Conservation (phyloP, 2,888 invertebrate species). For the Eristalis intricaria region DNA sequence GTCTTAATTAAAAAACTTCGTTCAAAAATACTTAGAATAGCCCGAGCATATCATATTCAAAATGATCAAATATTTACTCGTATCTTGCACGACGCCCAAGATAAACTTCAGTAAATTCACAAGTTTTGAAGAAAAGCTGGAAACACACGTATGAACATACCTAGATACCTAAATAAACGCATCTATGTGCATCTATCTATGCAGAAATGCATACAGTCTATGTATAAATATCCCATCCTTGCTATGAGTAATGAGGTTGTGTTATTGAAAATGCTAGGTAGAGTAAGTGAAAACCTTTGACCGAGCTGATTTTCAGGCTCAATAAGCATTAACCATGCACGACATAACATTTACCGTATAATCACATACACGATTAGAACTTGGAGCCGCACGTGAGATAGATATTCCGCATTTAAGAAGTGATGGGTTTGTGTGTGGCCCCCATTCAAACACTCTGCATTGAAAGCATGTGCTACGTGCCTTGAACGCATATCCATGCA, state of each 20-base stretch:
- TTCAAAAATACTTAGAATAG: background rate
- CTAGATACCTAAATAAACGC: background rate
- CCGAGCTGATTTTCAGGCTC: constrained; percentile 70
- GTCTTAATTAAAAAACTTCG: background rate
- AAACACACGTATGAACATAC: background rate
- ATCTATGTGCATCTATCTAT: background rate
- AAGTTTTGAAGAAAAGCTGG: background rate
- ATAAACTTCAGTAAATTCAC: background rate
- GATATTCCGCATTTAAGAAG: constrained; percentile 22
- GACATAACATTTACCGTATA: constrained; percentile 66
- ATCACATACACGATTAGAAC: constrained; percentile 67
- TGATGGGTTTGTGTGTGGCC: constrained; percentile 3
- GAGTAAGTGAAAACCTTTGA: constrained; percentile 60
- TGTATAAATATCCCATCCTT: constrained; percentile 15
- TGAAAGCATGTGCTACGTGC: constrained; percentile 54
- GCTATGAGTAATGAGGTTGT: constrained; percentile 52
- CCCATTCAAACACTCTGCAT: constrained; percentile 8
- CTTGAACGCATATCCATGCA: constrained; percentile 57
- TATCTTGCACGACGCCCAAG: background rate
- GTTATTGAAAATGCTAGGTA: constrained; percentile 45
- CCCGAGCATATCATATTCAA: background rate
- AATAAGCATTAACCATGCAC: constrained; percentile 69
- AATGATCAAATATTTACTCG: background rate
- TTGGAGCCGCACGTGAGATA: constrained; percentile 38
- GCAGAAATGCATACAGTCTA: constrained; percentile 1